Evolutionary conservation across 2,888 invertebrate species (phyloP), one percentile per base, ranked within the genome.

Genomic region (Apodemia duryi): DNA sequence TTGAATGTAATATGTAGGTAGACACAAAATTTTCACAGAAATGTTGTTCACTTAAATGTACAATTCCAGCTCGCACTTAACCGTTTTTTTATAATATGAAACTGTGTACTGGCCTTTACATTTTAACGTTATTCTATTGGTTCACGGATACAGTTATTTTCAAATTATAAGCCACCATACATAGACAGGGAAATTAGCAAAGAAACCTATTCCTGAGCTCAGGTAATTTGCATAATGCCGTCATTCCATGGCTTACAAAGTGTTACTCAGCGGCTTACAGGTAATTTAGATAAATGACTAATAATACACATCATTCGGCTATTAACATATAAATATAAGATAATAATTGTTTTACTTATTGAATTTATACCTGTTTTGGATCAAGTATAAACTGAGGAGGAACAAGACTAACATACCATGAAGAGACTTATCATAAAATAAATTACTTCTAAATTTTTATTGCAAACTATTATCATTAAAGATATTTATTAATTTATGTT

Each of bases 211-310:
- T 68, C 63, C 60, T 61, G 62, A 65, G 65, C 61, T 65, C 13
- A 13, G 46, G 13, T 66, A 61, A 68, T 68, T 70, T 69, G 65
- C 70, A 69, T 67, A 67, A 67, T 66, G 68, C 54, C 70, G 69
- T 67, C 69, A 70, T 66, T 38, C 13, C 38, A 61, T 38, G 61
- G 61, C 65, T 63, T 43, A 41, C 65, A 63, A 35, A 41, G 52
- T 54, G 41, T 54, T 63, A 63, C 63, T 63, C 63, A 63, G 52
- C 35, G 38, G 61, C 41, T 57, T 51, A 65, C 64, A 65, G 65
- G 67, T 70, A 65, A 65, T 49, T 60, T 49, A 66, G 41, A 62
- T 63, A 64, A 49, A 62, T 67, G 62, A 67, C 64, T 66, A 61
- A 65, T 63, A 65, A 66, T 49, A 49, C 29, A 41, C 61, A 54